Percentiles rank a stretch among this genome's conserved stretches.
Evolutionary conservation across 2,797 vertebrate genomes (phyloP).

Genomic region (Ceryle rudis): DNA sequence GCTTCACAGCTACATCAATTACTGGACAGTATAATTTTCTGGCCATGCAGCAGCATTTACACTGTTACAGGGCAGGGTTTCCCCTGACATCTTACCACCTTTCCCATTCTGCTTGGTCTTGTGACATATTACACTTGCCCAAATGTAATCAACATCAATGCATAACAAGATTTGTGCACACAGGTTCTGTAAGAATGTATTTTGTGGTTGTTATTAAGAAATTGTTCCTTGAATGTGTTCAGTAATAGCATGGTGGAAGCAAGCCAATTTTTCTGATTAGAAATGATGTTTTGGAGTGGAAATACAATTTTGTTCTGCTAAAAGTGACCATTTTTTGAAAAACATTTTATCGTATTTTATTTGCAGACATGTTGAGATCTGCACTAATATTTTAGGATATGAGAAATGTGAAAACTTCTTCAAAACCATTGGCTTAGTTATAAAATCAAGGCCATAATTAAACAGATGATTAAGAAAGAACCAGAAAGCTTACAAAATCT

Average conservation of each 20-base stretch:
- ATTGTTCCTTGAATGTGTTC: not conserved
- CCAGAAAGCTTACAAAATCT: not conserved
- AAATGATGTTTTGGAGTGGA: not conserved
- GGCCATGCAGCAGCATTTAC: not conserved
- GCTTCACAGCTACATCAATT: not conserved
- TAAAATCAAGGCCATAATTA: not conserved
- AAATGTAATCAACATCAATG: not conserved
- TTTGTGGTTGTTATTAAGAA: not conserved
- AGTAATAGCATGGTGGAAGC: not conserved
- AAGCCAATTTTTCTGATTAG: not conserved
- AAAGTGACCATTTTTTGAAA: not conserved
- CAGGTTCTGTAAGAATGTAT: not conserved
- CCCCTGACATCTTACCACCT: not conserved
- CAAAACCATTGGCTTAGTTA: not conserved
- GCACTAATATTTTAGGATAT: not conserved
- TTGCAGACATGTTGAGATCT: not conserved
- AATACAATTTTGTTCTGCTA: not conserved
- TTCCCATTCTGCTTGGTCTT: not conserved
- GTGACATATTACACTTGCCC: not conserved
- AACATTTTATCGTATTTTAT: not conserved
- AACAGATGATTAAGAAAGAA: not conserved
- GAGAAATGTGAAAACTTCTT: not conserved
- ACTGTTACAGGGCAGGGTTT: not conserved
- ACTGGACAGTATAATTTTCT: not conserved
- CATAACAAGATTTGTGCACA: constrained; percentile 37